Evolutionary conservation across 1,140 invertebrate species (phyloP).

Genomic region (Branchinecta lynchi): DNA sequence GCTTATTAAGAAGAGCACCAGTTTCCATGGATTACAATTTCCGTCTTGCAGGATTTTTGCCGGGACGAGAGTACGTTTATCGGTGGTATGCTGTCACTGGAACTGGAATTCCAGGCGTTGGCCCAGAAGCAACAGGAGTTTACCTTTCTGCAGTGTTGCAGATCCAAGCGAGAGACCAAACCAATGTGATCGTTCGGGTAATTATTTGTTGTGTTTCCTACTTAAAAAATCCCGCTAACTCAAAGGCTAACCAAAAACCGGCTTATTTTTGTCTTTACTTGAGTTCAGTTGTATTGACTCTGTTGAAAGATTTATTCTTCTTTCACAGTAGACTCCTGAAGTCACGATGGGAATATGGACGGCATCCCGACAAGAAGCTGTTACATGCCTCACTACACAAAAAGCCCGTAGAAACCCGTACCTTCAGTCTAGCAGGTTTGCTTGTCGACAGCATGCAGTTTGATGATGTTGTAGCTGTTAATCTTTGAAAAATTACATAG

Average conservation of each 20-base stretch:
- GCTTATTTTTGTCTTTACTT: background rate
- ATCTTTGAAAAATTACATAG: too few species aligned
- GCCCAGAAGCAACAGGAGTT: slow-evolving; percentile 17
- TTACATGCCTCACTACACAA: too few species aligned
- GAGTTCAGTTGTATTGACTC: background rate
- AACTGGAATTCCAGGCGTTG: slow-evolving; percentile 17
- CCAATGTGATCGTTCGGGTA: slow-evolving; percentile 18
- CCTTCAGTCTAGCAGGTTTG: too few species aligned
- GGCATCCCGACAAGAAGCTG: too few species aligned
- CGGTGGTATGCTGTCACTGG: slow-evolving; percentile 16
- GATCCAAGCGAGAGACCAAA: slow-evolving; percentile 15
- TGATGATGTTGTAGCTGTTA: too few species aligned
- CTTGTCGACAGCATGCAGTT: too few species aligned
- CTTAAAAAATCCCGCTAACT: background rate
- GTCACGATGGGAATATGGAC: too few species aligned
- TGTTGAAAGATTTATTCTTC: background rate
- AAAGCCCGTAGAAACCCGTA: too few species aligned
- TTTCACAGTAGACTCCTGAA: background rate
- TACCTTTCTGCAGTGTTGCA: slow-evolving; percentile 15
- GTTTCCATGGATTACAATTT: background rate
- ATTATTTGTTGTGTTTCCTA: slow-evolving; percentile 13
- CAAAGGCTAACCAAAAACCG: too few species aligned
- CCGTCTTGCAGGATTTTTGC: slow-evolving; percentile 16
- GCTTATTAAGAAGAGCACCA: slow-evolving; percentile 23
- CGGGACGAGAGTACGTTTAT: slow-evolving; percentile 20